Evolutionary conservation across 92 coral and sea anemone species (phyloP), one percentile per base, ranked within the genome.

Genomic region (Parazoanthus atlanticus): DNA sequence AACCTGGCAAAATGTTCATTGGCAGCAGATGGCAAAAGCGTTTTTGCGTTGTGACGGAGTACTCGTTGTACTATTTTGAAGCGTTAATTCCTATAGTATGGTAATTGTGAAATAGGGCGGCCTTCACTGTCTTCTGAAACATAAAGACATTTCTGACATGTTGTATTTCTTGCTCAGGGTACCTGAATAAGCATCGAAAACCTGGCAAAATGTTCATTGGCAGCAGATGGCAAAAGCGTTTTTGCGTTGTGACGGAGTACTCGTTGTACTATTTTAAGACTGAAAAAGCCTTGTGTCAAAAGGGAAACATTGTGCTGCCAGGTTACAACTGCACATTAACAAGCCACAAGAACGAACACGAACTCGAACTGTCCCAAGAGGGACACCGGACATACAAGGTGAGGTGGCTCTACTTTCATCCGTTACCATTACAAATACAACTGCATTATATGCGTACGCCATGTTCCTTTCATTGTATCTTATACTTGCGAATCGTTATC

Each of bases 1-100:
- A 93, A 40, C 92, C 91, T 74, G 98, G 97, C 76, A 85, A 92
- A 74, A 66, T 91, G 19, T 89, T 32, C 71, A 49, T 94, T 70
- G 96, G 95, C 1, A 91, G 94, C 86, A 95, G 76, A 77, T 97
- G 89, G 89, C 99, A 97, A 88, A 93, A 89, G 80, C 94, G 99
- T 34, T 97, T 85, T 89, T 95, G 97, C 66, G 91, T 97, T 33
- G 89, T 97, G 67, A 89, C 98, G 21, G 91, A 92, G 31, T 94
- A 90, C 65, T 92, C 86, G 29, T 11, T 97, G 88, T 97, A 95
- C 88, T 97, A 97, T 86, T 97, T 86, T 79, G 81, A 79, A 75
- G 88, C 90, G n/a, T n/a, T n/a, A n/a, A n/a, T n/a, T n/a, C n/a
- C n/a, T n/a, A n/a, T n/a, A n/a, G n/a, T n/a, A n/a, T n/a, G n/a